A percentile compares a stretch with the other conserved stretches of the same genome.
These are phyloP conservation scores for Eublepharis macularius DNA, from an alignment of 2,113 vertebrate species.

Conservation along the genomic window DNA sequence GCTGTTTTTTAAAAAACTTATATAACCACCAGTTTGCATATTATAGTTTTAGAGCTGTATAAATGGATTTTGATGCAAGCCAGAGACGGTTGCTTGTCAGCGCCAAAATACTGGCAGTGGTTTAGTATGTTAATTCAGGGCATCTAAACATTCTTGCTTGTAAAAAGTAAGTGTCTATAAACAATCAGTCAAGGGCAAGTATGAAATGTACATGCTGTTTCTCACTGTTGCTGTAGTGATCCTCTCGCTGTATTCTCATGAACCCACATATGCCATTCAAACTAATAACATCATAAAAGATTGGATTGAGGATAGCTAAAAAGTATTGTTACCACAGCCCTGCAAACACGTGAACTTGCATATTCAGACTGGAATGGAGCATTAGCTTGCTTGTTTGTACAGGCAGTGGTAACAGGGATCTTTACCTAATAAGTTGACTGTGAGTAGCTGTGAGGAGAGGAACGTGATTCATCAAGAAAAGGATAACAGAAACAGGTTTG, in stretches of 20 bases:
- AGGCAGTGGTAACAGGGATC: too few species aligned
- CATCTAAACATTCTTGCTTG: slow-evolving; percentile 44
- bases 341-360: too few species aligned
- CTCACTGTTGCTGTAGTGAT: slow-evolving; percentile 18
- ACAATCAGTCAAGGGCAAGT: slow-evolving; percentile 14
- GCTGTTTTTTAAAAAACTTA: slow-evolving; percentile 20
- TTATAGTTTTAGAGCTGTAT: slow-evolving; percentile 50
- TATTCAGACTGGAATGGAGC: too few species aligned
- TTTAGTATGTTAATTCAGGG: slow-evolving; percentile 49
- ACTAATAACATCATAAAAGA: background rate
- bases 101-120: slow-evolving; percentile 45
- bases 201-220: slow-evolving; percentile 25
- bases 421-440: too few species aligned
- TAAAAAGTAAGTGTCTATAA: slow-evolving; percentile 48
- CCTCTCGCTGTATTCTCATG: slow-evolving; percentile 42
- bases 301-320: background rate
- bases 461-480: too few species aligned
- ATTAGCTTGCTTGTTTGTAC: too few species aligned
- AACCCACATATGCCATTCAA: background rate
- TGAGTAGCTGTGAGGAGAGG: too few species aligned
- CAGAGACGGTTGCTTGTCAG: slow-evolving; percentile 13
- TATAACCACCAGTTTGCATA: slow-evolving; percentile 24
- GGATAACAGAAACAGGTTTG: too few species aligned
- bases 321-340: too few species aligned
- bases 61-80: slow-evolving; percentile 53